phyloP scores from a whole-genome alignment of 2,888 invertebrate genomes.

The Dynastes maya region DNA sequence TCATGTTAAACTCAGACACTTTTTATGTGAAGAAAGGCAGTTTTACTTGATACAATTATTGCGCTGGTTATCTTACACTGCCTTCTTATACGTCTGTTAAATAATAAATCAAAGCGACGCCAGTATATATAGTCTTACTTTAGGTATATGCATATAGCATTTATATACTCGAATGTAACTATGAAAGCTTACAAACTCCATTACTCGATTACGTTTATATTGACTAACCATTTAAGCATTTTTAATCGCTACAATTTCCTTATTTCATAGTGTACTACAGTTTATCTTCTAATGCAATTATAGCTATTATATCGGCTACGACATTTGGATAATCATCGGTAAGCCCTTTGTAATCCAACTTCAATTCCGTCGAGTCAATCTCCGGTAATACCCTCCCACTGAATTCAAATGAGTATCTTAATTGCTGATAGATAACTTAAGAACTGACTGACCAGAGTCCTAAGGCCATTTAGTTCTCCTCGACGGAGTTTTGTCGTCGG shows the following conservation, averaged over 20 bases:
- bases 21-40: too few relatives aligned
- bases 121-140: too few relatives aligned
- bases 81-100: too few relatives aligned
- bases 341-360: slow-evolving; percentile 46
- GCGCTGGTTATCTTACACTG: too few relatives aligned
- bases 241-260: not conserved
- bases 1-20: too few relatives aligned
- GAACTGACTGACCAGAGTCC: slow-evolving; percentile 65
- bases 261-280: not conserved
- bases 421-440: slow-evolving; percentile 65
- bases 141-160: too few relatives aligned
- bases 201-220: too few relatives aligned
- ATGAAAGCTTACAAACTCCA: too few relatives aligned
- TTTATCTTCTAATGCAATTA: slow-evolving; percentile 32
- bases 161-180: too few relatives aligned
- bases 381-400: slow-evolving; percentile 53
- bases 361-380: slow-evolving; percentile 45
- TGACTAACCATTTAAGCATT: too few relatives aligned
- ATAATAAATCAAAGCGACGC: too few relatives aligned
- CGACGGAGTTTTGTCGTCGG: slow-evolving; percentile 58
- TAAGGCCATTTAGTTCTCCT: slow-evolving; percentile 60
- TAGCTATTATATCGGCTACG: slow-evolving; percentile 31
- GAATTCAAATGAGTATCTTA: slow-evolving; percentile 63
- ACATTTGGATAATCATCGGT: slow-evolving; percentile 45
- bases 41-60: too few relatives aligned